Conservation (phyloP, 2,797 vertebrate genomes). For the Pipistrellus kuhlii region DNA sequence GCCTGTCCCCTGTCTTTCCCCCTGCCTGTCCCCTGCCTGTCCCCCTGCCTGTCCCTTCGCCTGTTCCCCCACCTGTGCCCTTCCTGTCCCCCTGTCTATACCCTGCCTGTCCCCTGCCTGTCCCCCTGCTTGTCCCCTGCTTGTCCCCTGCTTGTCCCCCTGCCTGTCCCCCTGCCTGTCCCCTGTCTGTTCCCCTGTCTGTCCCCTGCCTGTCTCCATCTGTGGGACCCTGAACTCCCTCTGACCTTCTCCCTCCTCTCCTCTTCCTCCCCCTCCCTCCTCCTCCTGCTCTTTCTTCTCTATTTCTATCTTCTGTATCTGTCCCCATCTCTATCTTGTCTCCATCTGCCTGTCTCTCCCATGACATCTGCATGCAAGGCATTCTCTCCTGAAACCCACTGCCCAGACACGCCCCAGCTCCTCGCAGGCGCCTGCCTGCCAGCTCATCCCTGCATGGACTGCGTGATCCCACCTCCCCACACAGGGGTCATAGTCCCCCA, state of each 20-base stretch:
- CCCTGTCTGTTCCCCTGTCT: no score
- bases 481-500: fast-evolving
- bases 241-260: background rate
- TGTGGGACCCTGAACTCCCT: background rate
- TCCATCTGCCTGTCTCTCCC: background rate
- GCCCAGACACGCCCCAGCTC: background rate
- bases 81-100: no score
- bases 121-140: no score
- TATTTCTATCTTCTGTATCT: background rate
- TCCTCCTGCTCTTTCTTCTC: background rate
- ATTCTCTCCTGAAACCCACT: background rate
- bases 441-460: fast-evolving
- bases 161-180: no score
- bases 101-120: no score
- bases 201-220: background rate
- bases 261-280: background rate
- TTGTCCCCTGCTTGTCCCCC: no score
- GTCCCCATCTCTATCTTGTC: background rate
- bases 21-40: no score
- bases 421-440: background rate
- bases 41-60: no score
- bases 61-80: no score
- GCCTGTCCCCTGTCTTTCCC: no score
- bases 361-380: background rate
- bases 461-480: no score